A percentile compares a stretch with the other conserved stretches of the same genome.
phyloP scores from a whole-genome alignment of 1,140 invertebrate genomes.

The Trialeurodes vaporariorum region DNA sequence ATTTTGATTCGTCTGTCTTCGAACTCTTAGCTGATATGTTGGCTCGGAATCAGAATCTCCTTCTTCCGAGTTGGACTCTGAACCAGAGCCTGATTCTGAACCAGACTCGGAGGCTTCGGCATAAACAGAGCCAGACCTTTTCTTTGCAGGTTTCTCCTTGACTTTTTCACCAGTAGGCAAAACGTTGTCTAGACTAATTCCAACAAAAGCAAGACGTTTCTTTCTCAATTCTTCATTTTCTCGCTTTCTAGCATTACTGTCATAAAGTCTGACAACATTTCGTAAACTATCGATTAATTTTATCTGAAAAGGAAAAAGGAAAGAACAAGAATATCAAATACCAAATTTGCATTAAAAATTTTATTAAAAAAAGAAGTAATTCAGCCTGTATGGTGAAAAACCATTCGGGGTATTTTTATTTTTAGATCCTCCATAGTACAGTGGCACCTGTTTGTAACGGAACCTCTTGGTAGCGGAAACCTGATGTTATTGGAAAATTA shows the following conservation, averaged over 20 bases:
- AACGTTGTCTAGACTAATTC: conserved; percentile 64
- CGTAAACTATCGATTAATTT: conserved; percentile 46
- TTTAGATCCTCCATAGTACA: too few relatives aligned
- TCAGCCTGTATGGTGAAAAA: too few relatives aligned
- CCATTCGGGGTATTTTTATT: too few relatives aligned
- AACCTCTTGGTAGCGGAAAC: too few relatives aligned
- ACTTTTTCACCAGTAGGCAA: conserved; percentile 33
- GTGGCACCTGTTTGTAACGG: too few relatives aligned
- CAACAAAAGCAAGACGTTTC: conserved; percentile 60
- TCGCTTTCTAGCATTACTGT: conserved; percentile 38
- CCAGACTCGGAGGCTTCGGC: conserved; percentile 31
- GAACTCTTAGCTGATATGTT: conserved; percentile 66
- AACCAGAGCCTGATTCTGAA: conserved; percentile 24
- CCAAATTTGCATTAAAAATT: conserved; percentile 5
- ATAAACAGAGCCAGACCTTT: conserved; percentile 25
- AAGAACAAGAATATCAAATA: conserved; percentile 7
- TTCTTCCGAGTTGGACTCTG: conserved; percentile 23
- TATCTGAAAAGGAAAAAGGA: conserved; percentile 40
- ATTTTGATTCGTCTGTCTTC: conserved; percentile 59
- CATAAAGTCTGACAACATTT: conserved; percentile 38
- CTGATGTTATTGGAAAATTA: too few relatives aligned
- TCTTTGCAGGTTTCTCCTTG: conserved; percentile 5
- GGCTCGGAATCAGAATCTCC: conserved; percentile 41
- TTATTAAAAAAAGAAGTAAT: too few relatives aligned
- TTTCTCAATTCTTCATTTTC: conserved; percentile 55